Evolutionary conservation across 2,113 vertebrate species (phyloP), one percentile per base, ranked within the genome.

Genomic region (Dromaius novaehollandiae): DNA sequence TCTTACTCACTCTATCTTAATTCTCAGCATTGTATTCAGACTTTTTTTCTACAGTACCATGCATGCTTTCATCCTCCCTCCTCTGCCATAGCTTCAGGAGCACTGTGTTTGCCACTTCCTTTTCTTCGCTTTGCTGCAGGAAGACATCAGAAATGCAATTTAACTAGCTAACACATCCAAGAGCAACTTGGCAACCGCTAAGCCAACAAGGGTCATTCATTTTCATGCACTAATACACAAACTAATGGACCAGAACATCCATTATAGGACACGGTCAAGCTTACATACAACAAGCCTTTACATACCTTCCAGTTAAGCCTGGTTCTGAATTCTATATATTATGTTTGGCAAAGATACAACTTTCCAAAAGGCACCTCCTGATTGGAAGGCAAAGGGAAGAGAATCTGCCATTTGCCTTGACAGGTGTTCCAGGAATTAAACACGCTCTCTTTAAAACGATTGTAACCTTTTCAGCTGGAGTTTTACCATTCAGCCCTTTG

Each of bases 361-460:
- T 58, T 65, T 88, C 56, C 44, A 42, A 88, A 70, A 76, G 38
- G 55, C 26, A 69, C 30, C 28, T 4, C 3, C 42, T 53, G 32
- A 70, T 90, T 5, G 60, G 32, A 70, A 60, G 44, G 28, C 2
- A 84, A 83, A 53, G 22, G 13, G 48, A 88, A 91, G 20, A 70
- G 21, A 65, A 53, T 58, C 55, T 60, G 44, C 42, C 69, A 14
- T 17, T 44, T 60, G 48, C 14, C 38, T 74, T 28, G 40, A 6
- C 1, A n/a, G 34, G 7, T 46, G 16, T 53, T 60, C 3, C 13
- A 76, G 13, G 11, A 88, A 76, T 36, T 60, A 65, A 81, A 64
- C 4, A 53, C 0, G 0, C 81, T 65, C 30, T 36, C 20, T 55
- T 82, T 38, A 68, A 38, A 68, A 36, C 22, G 46, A 34, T 0